Conservation (phyloP, 2,888 invertebrate genomes). For the Epicampocera succincta region DNA sequence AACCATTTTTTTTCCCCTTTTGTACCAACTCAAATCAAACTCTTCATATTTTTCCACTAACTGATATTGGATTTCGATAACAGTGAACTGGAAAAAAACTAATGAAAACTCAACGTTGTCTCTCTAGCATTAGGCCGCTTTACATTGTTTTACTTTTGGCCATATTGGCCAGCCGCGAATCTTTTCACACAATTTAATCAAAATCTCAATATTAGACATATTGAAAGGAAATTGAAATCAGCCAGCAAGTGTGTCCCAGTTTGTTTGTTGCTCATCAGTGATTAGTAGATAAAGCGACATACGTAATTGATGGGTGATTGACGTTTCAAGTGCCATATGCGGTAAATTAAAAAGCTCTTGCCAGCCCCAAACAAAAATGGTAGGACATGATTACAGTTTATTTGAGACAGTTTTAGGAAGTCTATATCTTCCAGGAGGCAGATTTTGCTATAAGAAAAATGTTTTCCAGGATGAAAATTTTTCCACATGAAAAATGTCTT, state of each 20-base stretch:
- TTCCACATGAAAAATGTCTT: too few species aligned
- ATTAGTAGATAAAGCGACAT: conserved; percentile 50
- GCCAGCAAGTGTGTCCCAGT: conserved; percentile 18
- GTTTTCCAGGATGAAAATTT: too few species aligned
- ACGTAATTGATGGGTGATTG: conserved; percentile 64
- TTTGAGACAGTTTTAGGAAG: too few species aligned
- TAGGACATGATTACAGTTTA: too few species aligned
- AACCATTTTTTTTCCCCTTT: background rate
- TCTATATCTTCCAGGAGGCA: too few species aligned
- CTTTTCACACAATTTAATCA: conserved; percentile 66
- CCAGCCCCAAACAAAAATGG: background rate
- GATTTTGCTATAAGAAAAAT: too few species aligned
- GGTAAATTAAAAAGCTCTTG: conserved; percentile 43
- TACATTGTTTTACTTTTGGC: conserved; percentile 48
- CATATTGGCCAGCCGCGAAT: conserved; percentile 55
- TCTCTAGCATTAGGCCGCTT: conserved; percentile 66
- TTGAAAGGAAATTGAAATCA: conserved; percentile 37
- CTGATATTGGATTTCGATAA: conserved; percentile 44
- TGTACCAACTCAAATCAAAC: background rate
- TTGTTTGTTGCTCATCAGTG: conserved; percentile 16
- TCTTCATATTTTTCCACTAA: conserved; percentile 21
- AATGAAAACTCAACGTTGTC: conserved; percentile 66
- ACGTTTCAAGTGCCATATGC: conserved; percentile 52
- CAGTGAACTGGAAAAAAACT: conserved; percentile 33
- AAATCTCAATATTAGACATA: conserved; percentile 50